These are phyloP conservation scores for Oxyura jamaicensis DNA, from an alignment of 2,113 vertebrate species.

Conservation along the genomic window DNA sequence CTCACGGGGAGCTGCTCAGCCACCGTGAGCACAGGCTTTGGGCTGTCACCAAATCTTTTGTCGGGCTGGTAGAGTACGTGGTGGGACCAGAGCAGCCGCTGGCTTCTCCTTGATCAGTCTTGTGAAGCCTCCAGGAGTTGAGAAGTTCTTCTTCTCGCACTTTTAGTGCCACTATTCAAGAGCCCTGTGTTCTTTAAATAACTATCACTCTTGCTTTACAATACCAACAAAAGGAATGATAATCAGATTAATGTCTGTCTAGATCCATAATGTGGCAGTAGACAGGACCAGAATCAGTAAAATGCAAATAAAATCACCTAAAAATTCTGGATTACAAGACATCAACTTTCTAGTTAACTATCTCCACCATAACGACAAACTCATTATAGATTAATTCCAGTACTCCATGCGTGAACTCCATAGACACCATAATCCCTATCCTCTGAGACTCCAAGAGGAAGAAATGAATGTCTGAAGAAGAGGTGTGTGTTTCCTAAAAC, in stretches of 20 bases:
- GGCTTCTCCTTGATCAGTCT: not conserved
- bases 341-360: not conserved
- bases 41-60: not conserved
- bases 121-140: not conserved
- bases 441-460: not conserved
- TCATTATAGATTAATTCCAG: not conserved
- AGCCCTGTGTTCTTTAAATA: not conserved
- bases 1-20: rapidly evolving
- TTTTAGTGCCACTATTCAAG: not conserved
- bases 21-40: not conserved
- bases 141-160: not conserved
- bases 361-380: not conserved
- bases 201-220: not conserved
- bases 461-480: not conserved
- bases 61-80: not conserved
- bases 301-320: not conserved
- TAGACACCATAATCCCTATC: not conserved
- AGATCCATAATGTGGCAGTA: not conserved
- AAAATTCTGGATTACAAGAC: not conserved
- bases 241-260: not conserved
- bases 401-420: not conserved
- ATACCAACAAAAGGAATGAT: not conserved
- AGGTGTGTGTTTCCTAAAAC: not conserved
- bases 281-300: not conserved
- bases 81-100: not conserved